Conservation (phyloP, 37 sponge, comb jelly and placozoan genomes). For the Amphimedon queenslandica region DNA sequence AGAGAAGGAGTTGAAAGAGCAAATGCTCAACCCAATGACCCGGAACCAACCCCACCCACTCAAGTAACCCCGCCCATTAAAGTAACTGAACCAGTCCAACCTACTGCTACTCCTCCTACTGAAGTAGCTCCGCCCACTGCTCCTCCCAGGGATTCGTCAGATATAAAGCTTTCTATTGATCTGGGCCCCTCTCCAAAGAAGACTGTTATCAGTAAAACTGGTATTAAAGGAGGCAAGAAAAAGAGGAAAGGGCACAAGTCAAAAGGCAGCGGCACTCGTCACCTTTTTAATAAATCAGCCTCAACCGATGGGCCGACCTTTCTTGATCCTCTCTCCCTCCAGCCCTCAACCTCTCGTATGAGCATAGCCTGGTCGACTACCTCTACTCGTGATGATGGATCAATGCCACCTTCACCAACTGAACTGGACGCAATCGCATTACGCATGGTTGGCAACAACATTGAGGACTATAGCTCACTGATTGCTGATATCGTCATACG, state of each 20-base stretch:
- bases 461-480: conserved; percentile 43
- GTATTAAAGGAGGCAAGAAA: not conserved
- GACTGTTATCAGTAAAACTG: not conserved
- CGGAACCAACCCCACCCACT: not conserved
- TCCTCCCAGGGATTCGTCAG: no score
- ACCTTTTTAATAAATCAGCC: not conserved
- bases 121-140: not conserved
- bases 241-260: not conserved
- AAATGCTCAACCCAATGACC: not conserved
- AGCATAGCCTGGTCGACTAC: conserved; percentile 72
- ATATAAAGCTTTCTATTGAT: not conserved
- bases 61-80: not conserved
- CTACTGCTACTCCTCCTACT: not conserved
- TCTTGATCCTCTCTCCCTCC: conserved; percentile 1
- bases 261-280: not conserved
- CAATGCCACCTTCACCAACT: conserved; percentile 58
- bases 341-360: conserved; percentile 21
- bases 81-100: not conserved
- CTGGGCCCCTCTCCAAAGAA: not conserved
- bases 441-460: conserved; percentile 11
- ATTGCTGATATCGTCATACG: conserved; percentile 41
- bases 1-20: not conserved
- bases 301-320: not conserved
- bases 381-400: conserved; percentile 61
- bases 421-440: conserved; percentile 64